phyloP scores from a whole-genome alignment of 2,888 invertebrate genomes.

The Monoplex corrugatus region DNA sequence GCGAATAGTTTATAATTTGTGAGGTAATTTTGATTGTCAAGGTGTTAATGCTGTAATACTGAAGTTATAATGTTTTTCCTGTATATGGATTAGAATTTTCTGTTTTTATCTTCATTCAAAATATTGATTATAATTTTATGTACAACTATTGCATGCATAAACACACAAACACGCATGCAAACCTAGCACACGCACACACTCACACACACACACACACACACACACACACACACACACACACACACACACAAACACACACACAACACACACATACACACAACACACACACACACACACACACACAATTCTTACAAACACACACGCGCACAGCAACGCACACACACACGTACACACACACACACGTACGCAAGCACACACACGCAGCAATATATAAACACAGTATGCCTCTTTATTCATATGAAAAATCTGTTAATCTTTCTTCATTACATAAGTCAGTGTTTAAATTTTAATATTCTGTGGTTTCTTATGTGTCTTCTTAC shows the following conservation, averaged over 20 bases:
- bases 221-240: background rate
- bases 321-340: too few relatives aligned
- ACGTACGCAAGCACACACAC: background rate
- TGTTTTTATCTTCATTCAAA: background rate
- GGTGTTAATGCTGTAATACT: background rate
- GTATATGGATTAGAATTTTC: background rate
- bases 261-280: background rate
- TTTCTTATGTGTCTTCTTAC: too few relatives aligned
- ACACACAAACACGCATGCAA: background rate
- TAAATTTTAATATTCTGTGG: too few relatives aligned
- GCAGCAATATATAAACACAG: too few relatives aligned
- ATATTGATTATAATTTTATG: background rate
- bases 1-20: background rate
- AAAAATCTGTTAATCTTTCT: too few relatives aligned
- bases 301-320: too few relatives aligned
- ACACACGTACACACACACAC: background rate
- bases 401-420: too few relatives aligned
- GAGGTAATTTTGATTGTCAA: background rate
- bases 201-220: slow-evolving; percentile 17
- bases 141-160: background rate
- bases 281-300: background rate
- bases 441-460: too few relatives aligned
- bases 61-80: background rate
- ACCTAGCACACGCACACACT: background rate
- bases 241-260: background rate